Base-by-base conservation (phyloP, 92 coral and sea anemone species). In the Parazoanthus darwini region DNA sequence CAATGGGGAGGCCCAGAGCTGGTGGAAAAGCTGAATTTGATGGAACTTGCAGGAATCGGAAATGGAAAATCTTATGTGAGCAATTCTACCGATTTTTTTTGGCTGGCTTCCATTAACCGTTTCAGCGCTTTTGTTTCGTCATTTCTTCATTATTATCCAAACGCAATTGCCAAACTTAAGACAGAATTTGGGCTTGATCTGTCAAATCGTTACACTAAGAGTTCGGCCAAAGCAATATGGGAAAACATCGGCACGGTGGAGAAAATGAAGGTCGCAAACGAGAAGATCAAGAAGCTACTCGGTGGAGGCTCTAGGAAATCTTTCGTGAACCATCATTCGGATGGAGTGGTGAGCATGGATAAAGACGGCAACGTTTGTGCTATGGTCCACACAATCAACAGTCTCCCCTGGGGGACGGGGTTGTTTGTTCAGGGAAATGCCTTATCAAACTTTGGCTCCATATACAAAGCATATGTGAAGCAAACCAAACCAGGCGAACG, bases 361-460 rank as follows among this genome's bases (percentile, higher is more conserved):
- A 92, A 90, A 67, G 93, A 96, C 14, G 98, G 98, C 0, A 96
- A 96, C 86, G 95, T 95, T 43, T 96, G 98, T 79, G 92, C 98
- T 36, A 93, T 96, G 98, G 88, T 92, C 25, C 98, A 96, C 80
- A 96, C 98, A 44, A 96, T 96, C 58, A 94, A 94, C 88, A 92
- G 98, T 54, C 85, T 65, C 9, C 94, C 94, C 86, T 96, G 97
- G 97, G 98, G 98, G 22, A 96, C 98, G 22, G 98, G 98, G n/a
- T 82, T 96, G 82, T 96, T 96, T 80, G 94, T 93, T 0, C 93
- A 92, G 22, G 98, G 98, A 13, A 89, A 88, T 38, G 98, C 98
- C 22, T 81, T 96, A n/a, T 93, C 97, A 20, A 95, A 94, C 79
- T 94, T 95, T 15, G 98, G 91, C 11, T 94, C 98, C 2, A 92